Percentiles rank a stretch among this genome's conserved stretches.
These are phyloP conservation scores for Phrynocephalus forsythii DNA, from an alignment of 2,797 vertebrate species.

Conservation along the genomic window DNA sequence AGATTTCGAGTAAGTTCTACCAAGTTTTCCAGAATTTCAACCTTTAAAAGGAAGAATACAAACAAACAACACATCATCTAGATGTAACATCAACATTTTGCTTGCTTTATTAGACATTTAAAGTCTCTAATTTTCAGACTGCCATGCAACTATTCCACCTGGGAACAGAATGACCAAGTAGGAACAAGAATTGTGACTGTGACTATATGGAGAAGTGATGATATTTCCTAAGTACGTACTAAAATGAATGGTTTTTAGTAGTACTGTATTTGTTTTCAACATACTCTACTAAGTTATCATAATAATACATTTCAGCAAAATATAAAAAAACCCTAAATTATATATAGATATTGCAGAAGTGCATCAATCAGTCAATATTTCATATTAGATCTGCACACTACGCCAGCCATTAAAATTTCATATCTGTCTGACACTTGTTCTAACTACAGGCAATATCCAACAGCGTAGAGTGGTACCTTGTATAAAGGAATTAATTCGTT, in stretches of 20 bases:
- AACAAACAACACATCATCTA: not conserved
- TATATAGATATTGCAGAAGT: not conserved
- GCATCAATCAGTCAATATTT: not conserved
- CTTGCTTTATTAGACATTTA: not conserved
- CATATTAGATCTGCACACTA: not conserved
- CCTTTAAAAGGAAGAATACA: conserved; percentile 74
- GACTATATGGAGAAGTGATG: not conserved
- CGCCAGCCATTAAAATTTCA: not conserved
- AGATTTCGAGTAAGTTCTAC: conserved; percentile 90
- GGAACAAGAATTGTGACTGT: not conserved
- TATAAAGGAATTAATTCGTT: too few relatives aligned
- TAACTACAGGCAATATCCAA: not conserved
- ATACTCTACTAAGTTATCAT: not conserved
- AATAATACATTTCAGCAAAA: not conserved
- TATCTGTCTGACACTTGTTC: not conserved
- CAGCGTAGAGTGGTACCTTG: too few relatives aligned
- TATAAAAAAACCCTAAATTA: not conserved
- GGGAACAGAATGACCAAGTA: not conserved
- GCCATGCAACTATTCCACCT: not conserved
- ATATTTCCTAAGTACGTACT: not conserved
- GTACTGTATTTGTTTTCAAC: not conserved
- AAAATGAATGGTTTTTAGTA: not conserved
- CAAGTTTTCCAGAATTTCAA: conserved; percentile 88
- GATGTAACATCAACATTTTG: not conserved
- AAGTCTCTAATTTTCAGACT: not conserved